phyloP scores from a whole-genome alignment of 2,797 vertebrate genomes.

The Sebastes diaconus region DNA sequence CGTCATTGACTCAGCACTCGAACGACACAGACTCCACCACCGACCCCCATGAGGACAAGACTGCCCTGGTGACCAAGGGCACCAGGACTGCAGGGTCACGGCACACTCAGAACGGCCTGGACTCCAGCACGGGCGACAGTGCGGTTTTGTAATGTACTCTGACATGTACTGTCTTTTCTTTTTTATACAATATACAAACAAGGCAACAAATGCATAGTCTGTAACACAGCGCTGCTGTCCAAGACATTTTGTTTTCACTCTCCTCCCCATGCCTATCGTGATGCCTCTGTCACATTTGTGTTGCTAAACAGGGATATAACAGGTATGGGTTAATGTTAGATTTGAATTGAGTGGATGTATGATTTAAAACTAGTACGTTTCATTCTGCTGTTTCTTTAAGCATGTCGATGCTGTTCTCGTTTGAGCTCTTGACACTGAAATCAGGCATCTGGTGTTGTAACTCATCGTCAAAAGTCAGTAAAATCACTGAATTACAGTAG shows the following conservation, averaged over 20 bases:
- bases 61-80: slow-evolving; percentile 91
- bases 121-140: slow-evolving; percentile 82
- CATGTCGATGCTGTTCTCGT: slow-evolving; percentile 83
- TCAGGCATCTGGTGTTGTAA: slow-evolving; percentile 81
- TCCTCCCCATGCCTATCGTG: slow-evolving; percentile 84
- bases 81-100: slow-evolving; percentile 96
- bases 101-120: slow-evolving; percentile 97
- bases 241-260: slow-evolving; percentile 83
- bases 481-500: slow-evolving; percentile 82
- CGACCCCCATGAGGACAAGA: slow-evolving; percentile 96
- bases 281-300: slow-evolving; percentile 91
- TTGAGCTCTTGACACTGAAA: slow-evolving; percentile 77
- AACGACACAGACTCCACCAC: slow-evolving; percentile 99
- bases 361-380: slow-evolving; percentile 84
- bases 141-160: slow-evolving; percentile 80
- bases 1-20: slow-evolving; percentile 98
- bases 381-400: slow-evolving; percentile 75
- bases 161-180: slow-evolving; percentile 68
- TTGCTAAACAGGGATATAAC: slow-evolving; percentile 84
- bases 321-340: slow-evolving; percentile 86
- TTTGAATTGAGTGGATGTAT: slow-evolving; percentile 86
- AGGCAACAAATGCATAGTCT: slow-evolving; percentile 85
- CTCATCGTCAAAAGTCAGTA: slow-evolving; percentile 85
- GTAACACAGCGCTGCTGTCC: slow-evolving; percentile 90
- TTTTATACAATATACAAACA: slow-evolving; percentile 75